These are phyloP conservation scores for Perognathus longimembris DNA, from an alignment of 2,113 vertebrate species.

Conservation along the genomic window DNA sequence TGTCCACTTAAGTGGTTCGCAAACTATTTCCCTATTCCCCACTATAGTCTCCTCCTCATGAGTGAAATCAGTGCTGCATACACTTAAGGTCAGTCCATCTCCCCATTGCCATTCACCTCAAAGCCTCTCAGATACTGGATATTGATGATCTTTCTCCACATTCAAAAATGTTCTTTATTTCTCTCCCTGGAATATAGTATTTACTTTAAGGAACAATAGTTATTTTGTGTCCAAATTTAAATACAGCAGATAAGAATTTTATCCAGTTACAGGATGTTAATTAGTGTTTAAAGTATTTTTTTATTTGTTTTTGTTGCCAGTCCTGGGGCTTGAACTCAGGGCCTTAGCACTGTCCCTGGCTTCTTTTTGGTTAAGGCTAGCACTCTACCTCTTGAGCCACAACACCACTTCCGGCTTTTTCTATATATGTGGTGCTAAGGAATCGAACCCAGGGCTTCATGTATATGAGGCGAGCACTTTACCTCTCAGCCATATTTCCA, in stretches of 20 bases:
- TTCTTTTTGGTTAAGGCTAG: too few relatives aligned
- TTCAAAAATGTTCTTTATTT: neutral
- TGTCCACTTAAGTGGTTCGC: neutral
- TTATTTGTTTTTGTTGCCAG: too few relatives aligned
- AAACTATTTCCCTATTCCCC: neutral
- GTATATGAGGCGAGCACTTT: too few relatives aligned
- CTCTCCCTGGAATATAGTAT: neutral
- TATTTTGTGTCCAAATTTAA: neutral
- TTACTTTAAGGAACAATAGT: neutral
- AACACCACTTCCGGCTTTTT: too few relatives aligned
- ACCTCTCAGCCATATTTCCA: too few relatives aligned
- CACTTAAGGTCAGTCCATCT: neutral
- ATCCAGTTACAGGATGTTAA: neutral
- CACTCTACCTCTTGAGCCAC: too few relatives aligned
- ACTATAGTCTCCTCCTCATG: neutral
- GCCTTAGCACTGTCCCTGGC: too few relatives aligned
- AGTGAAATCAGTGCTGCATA: neutral
- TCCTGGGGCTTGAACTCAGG: too few relatives aligned
- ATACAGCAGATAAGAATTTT: neutral
- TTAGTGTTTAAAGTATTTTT: neutral
- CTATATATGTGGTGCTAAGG: too few relatives aligned
- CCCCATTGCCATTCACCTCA: too few relatives aligned
- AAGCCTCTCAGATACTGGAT: neutral
- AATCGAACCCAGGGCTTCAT: too few relatives aligned
- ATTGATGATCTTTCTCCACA: neutral